Conservation (phyloP, 2,113 vertebrate species). For the Tympanuchus pallidicinctus region DNA sequence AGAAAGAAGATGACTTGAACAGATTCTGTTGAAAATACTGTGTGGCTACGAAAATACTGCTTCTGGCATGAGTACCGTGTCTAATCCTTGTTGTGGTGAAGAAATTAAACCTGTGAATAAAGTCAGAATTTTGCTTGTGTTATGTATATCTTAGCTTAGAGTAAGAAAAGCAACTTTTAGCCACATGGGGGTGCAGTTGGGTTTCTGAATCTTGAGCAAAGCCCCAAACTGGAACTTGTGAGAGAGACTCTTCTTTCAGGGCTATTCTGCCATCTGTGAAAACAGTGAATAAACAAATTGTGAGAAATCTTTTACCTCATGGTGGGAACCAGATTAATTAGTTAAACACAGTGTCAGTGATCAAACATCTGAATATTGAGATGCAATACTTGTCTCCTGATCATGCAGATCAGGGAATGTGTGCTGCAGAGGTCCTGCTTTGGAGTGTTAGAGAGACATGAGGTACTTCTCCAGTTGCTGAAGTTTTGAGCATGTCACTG, state of each 20-base stretch:
- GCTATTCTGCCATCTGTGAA: background rate
- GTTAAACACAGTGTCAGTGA: background rate
- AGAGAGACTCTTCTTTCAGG: background rate
- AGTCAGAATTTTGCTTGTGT: background rate
- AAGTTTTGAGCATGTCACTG: background rate
- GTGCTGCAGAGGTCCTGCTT: background rate
- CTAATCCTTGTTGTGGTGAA: background rate
- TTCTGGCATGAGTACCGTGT: background rate
- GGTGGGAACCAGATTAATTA: background rate
- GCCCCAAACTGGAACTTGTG: background rate
- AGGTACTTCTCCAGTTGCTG: background rate
- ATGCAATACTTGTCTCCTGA: background rate
- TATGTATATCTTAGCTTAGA: rapidly evolving
- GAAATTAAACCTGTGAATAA: background rate
- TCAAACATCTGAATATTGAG: background rate
- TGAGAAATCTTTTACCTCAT: background rate
- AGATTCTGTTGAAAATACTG: background rate
- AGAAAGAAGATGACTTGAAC: background rate
- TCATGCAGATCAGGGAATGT: background rate
- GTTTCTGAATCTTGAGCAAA: background rate
- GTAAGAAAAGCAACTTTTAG: background rate
- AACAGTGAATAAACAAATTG: background rate
- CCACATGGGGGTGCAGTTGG: slow-evolving; percentile 61
- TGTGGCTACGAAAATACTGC: rapidly evolving
- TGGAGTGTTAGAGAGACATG: background rate